Percentiles rank a stretch among this genome's conserved stretches.
phyloP scores from a whole-genome alignment of 2,113 vertebrate genomes.

The Trematocara stigmaticum region DNA sequence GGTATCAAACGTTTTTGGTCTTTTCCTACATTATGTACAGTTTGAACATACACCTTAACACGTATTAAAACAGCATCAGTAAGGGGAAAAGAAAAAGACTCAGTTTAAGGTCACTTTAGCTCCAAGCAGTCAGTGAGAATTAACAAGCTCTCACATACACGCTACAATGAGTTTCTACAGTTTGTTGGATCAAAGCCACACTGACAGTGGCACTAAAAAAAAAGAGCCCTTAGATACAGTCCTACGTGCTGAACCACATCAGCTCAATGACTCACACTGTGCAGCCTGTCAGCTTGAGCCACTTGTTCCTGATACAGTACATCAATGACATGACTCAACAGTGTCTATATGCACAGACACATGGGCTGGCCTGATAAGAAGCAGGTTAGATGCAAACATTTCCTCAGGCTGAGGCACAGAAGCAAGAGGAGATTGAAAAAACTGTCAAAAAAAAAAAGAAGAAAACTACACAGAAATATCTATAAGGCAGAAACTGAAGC shows the following conservation, averaged over 20 bases:
- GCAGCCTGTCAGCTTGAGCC: background rate
- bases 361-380: background rate
- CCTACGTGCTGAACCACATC: background rate
- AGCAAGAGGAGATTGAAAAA: background rate
- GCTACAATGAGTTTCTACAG: background rate
- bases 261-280: conserved; percentile 1
- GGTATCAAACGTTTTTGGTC: conserved; percentile 35
- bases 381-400: background rate
- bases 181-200: conserved; percentile 5
- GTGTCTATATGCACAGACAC: background rate
- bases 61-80: background rate
- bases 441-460: background rate
- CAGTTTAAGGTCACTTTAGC: conserved; percentile 63
- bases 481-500: conserved; percentile 44
- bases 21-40: conserved; percentile 30
- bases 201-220: background rate
- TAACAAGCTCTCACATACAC: background rate
- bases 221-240: conserved; percentile 13
- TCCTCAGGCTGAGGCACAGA: background rate
- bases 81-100: background rate
- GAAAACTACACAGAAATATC: background rate
- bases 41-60: conserved; percentile 1
- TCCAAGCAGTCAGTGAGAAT: conserved; percentile 8
- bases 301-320: conserved; percentile 13
- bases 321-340: conserved; percentile 13